Base-by-base conservation (phyloP, 2,888 invertebrate genomes). In the Cantharis rufa region DNA sequence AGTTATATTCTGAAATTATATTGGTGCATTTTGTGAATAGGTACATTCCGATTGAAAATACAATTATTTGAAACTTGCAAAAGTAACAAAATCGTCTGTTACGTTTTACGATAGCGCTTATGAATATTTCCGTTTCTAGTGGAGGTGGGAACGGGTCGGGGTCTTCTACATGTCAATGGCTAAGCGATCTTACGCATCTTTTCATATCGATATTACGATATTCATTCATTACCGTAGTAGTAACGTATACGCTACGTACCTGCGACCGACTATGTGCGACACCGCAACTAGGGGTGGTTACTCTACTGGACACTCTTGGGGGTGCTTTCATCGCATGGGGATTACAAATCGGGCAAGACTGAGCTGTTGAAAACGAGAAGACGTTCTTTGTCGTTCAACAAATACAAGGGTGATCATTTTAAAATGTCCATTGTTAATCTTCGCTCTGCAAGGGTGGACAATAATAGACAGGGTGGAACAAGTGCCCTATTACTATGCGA, bases 1-100 rank as follows among this genome's bases (percentile, higher is more conserved):
- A 81, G 82, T 80, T 80, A 79, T 80, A 82, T 79, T 74, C 82
- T 83, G 82, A 82, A 83, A 82, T 82, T 82, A 83, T 82, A 83
- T 83, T 83, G 83, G 83, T 80, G 82, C 80, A 79, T 75, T 79
- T 77, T 75, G 73, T 79, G 80, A 81, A 81, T 81, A 80, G 76
- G 81, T 79, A 81, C 80, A 80, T 74, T 81, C 81, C 62, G 78
- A 76, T 77, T 75, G 74, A 74, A 78, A 79, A 76, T 74, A 62
- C 63, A 71, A 69, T 76, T 70, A 74, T 74, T 66, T 63, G 69
- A 48, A 69, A 27, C 63, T 73, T 32, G 72, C 61, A 68, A 27
- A 69, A 69, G 72, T 61, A 69, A 62, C 69, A 62, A 69, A 73
- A 68, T 73, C 64, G 72, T 48, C 48, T 48, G n/a, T n/a, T 48